Conservation (phyloP, 1,140 invertebrate species). For the Cylas formicarius region DNA sequence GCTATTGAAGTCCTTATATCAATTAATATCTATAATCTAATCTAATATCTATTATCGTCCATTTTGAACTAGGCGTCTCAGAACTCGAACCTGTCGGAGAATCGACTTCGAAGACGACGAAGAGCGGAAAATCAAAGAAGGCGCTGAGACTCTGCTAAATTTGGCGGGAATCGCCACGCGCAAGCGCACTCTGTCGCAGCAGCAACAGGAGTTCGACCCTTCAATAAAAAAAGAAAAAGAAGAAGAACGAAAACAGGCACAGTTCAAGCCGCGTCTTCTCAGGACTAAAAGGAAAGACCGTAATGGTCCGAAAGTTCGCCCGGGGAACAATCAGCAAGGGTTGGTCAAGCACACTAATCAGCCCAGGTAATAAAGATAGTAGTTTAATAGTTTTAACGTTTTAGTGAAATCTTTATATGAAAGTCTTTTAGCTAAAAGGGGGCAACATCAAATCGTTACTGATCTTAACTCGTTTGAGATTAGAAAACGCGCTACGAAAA, state of each 20-base stretch:
- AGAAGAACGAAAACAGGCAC: conserved; percentile 26
- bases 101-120: conserved; percentile 56
- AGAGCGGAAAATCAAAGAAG: conserved; percentile 68
- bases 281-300: conserved; percentile 35
- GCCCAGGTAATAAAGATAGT: conserved; percentile 35
- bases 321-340: conserved; percentile 38
- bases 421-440: no score
- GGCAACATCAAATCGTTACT: no score
- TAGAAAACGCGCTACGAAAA: no score
- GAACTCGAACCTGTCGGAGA: conserved; percentile 29
- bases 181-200: conserved; percentile 24
- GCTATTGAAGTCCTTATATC: no score
- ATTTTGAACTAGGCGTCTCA: conserved; percentile 26
- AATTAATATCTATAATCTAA: not conserved
- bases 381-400: no score
- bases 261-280: conserved; percentile 35
- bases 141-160: conserved; percentile 70
- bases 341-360: conserved; percentile 35
- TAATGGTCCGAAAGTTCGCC: conserved; percentile 21
- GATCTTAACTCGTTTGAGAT: no score
- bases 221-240: conserved; percentile 8
- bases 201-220: conserved; percentile 8
- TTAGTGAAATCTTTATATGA: no score
- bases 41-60: conserved; percentile 7
- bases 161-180: conserved; percentile 50